Evolutionary conservation across 1,140 invertebrate genomes (phyloP).

Genomic region (Drosophila lowei): DNA sequence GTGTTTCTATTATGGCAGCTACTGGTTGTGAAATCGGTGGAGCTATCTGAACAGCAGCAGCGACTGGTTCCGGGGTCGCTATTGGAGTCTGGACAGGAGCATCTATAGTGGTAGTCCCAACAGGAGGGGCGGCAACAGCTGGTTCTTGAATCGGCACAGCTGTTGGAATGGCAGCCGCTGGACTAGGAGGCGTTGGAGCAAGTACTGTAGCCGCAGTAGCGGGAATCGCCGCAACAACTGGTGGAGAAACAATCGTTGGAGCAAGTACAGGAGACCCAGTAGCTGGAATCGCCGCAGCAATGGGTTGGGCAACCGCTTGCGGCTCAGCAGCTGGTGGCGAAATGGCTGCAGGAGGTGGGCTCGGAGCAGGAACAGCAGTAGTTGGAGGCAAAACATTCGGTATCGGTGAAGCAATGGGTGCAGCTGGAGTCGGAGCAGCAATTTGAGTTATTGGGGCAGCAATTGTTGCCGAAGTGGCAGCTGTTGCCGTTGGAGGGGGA

Average conservation of each 20-base stretch:
- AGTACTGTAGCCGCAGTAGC: too few species aligned
- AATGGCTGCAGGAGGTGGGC: not conserved
- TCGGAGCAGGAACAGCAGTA: not conserved
- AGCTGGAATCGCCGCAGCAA: too few species aligned
- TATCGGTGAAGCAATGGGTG: not conserved
- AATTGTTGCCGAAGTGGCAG: not conserved
- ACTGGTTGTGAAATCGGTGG: not conserved
- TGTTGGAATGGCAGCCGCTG: too few species aligned
- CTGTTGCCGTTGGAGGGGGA: too few species aligned
- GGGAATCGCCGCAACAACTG: too few species aligned
- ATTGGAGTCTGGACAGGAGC: too few species aligned
- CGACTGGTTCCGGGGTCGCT: not conserved
- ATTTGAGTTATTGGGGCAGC: not conserved
- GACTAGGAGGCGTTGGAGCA: too few species aligned
- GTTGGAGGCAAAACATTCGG: not conserved
- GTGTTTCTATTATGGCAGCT: not conserved
- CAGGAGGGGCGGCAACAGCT: too few species aligned
- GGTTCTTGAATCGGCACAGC: too few species aligned
- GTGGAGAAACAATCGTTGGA: too few species aligned
- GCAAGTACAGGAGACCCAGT: too few species aligned
- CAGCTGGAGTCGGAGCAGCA: not conserved
- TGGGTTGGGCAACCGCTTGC: not conserved
- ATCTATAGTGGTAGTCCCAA: too few species aligned
- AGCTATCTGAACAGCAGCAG: not conserved
- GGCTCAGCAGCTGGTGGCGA: not conserved